These are phyloP conservation scores for Pseudanteris insignis DNA, from an alignment of 2,888 invertebrate species.

Conservation along the genomic window DNA sequence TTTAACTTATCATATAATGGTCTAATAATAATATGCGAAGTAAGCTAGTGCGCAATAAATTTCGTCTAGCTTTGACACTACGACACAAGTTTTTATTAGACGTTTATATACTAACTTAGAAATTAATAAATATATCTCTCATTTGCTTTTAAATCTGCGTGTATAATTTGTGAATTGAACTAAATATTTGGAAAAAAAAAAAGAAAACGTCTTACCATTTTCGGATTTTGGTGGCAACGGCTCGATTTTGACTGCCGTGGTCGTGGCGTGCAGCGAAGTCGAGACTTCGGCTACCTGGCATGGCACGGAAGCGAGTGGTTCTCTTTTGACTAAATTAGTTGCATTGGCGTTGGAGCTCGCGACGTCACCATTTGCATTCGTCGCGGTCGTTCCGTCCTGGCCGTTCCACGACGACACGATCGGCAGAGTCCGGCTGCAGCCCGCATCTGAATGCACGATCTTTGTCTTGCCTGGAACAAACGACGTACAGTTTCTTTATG, in stretches of 20 bases:
- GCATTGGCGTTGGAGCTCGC: conserved; percentile 54
- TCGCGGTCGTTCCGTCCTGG: conserved; percentile 52
- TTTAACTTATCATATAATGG: too few relatives aligned
- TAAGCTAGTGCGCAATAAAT: too few relatives aligned
- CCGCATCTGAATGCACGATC: conserved; percentile 68
- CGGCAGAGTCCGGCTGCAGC: conserved; percentile 78
- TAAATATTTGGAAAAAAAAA: too few relatives aligned
- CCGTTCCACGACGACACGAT: conserved; percentile 71
- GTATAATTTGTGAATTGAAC: too few relatives aligned
- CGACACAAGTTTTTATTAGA: too few relatives aligned
- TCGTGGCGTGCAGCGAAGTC: conserved; percentile 64
- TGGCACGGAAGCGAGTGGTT: conserved; percentile 70
- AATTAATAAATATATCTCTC: too few relatives aligned
- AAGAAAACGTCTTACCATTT: conserved; percentile 62
- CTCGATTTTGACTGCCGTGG: conserved; percentile 72
- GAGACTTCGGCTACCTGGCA: conserved; percentile 73
- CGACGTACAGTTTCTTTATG: background rate
- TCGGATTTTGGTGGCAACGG: conserved; percentile 74
- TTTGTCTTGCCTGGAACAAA: conserved; percentile 58
- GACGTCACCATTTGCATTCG: conserved; percentile 46
- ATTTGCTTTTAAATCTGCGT: too few relatives aligned
- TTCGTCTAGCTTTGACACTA: too few relatives aligned
- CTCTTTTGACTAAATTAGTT: conserved; percentile 74
- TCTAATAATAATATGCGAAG: too few relatives aligned
- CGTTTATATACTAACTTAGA: too few relatives aligned